Base-by-base conservation (phyloP, 2,888 invertebrate species). In the Smittia aterrima region DNA sequence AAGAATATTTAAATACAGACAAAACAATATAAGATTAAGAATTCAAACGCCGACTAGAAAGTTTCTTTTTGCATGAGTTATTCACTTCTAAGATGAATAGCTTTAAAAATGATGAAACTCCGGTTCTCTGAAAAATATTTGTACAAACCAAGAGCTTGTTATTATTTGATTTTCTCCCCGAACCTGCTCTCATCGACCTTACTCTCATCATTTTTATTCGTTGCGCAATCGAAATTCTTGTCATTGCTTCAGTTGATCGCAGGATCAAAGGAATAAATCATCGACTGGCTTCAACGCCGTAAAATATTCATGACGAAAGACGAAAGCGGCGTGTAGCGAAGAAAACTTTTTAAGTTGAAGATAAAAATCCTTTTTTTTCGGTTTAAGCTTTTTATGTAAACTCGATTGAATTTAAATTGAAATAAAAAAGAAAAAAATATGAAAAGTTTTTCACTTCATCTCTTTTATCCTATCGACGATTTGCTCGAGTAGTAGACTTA, bases 331-430 rank as follows among this genome's bases (percentile, higher is more conserved):
- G n/a, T 66, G n/a, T 66, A 67, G 16, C 18, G 16, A 18, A 41
- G 68, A 40, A 24, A 47, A 70, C 27, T 67, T 66, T 68, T 20
- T 54, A 70, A 27, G 47, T 41, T 53, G 27, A 16, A 16, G 47
- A 53, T 24, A 25, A 18, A 41, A 72, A 72, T 38, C 18, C 24
- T 62, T 62, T 38, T 25, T 54, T 62, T 62, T 72, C 62, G 9
- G 25, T 62, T 53, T 72, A 72, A 53, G 72, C 72, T 72, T 72
- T 72, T 72, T 72, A 72, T 72, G 72, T 72, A 72, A 72, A 72
- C 53, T 25, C 22, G 40, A 72, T 54, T 72, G 62, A 72, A 25
- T 72, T 62, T 58, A 70, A 53, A 27, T 40, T 25, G 18, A 62
- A 70, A 70, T 25, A 2, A 54, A 53, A 70, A 3, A 41, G 38